Evolutionary conservation across 2,797 vertebrate species (phyloP).

Genomic region (Crypturellus tataupa): DNA sequence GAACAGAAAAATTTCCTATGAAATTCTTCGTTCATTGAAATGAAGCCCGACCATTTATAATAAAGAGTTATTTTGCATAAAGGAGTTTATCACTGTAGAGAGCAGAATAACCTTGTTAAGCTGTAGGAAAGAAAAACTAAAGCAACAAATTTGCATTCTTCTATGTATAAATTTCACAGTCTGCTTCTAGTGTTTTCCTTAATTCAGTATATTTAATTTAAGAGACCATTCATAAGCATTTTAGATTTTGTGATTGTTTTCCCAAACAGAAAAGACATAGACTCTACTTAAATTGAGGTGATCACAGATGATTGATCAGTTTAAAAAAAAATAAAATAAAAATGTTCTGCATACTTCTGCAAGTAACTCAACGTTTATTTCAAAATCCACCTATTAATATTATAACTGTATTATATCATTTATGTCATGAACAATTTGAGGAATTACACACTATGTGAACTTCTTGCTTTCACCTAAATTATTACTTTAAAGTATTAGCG

Average conservation of each 20-base stretch:
- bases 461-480: not conserved
- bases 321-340: not conserved
- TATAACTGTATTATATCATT: rapidly evolving
- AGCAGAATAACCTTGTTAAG: not conserved
- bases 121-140: constrained; percentile 18
- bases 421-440: not conserved
- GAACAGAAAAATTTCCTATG: not conserved
- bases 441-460: not conserved
- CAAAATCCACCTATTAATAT: not conserved
- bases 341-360: not conserved
- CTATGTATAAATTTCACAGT: not conserved
- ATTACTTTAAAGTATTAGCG: not conserved
- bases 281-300: not conserved
- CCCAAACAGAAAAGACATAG: not conserved
- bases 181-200: not conserved
- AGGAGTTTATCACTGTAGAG: not conserved
- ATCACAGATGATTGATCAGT: not conserved
- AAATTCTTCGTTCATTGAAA: not conserved
- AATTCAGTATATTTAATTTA: not conserved
- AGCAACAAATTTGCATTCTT: not conserved
- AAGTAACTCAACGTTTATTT: not conserved
- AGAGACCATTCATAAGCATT: not conserved
- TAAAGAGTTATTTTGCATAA: constrained; percentile 18
- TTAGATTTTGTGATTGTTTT: not conserved
- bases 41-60: constrained; percentile 11